Conservation (phyloP, 2,888 invertebrate species). For the Melipona beecheii region DNA sequence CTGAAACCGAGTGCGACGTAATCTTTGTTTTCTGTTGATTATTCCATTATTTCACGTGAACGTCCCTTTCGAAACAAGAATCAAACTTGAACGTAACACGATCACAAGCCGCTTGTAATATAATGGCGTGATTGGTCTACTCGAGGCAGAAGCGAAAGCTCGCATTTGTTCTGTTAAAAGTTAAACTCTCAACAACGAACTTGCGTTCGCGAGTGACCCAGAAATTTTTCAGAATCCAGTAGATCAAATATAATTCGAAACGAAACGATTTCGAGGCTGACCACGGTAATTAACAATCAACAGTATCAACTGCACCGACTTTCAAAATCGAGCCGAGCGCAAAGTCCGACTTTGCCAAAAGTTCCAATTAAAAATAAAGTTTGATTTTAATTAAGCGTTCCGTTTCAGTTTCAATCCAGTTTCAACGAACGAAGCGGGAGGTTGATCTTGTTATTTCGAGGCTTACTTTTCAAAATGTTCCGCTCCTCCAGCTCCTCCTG, state of each 20-base stretch:
- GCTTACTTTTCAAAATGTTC: constrained; percentile 98
- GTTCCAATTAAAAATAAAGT: too few species aligned
- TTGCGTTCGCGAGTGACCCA: neutral
- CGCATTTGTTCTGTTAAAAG: too few species aligned
- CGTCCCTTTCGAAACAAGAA: neutral
- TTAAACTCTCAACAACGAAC: too few species aligned
- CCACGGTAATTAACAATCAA: too few species aligned
- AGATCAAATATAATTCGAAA: neutral
- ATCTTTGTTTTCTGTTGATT: neutral
- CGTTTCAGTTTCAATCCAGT: too few species aligned
- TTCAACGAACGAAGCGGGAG: neutral
- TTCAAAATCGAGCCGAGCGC: neutral
- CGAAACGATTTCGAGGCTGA: neutral
- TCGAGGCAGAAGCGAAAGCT: neutral
- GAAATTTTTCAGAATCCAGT: neutral
- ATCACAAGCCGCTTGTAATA: neutral
- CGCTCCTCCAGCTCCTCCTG: constrained; percentile 98
- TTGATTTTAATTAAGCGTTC: too few species aligned
- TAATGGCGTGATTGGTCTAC: neutral
- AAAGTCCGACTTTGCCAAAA: neutral
- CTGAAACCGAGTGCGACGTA: neutral
- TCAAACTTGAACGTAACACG: neutral
- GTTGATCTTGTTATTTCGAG: neutral
- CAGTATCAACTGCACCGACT: too few species aligned
- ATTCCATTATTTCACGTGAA: neutral